Evolutionary conservation across 2,797 vertebrate genomes (phyloP), one percentile per base, ranked within the genome.

Genomic region (Acrocephalus scirpaceus): DNA sequence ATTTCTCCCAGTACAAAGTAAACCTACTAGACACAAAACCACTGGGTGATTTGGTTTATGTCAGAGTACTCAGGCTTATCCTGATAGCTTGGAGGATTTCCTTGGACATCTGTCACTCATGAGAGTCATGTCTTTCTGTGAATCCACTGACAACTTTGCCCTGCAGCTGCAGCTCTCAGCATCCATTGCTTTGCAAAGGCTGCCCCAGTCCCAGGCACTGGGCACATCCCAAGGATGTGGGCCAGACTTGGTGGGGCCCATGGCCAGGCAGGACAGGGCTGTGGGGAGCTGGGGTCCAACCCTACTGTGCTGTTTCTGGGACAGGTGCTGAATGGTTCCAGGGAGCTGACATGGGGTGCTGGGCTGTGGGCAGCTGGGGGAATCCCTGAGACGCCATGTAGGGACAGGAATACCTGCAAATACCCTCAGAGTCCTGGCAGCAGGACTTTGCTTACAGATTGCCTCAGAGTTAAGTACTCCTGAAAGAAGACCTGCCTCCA

Each of bases 241-340:
- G 42, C 42, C 42, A 44, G 27, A 2, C 4, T 36, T 4, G 2
- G 6, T 20, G 29, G 19, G 4, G 1, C 3, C 56, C 34, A 22
- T 2, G 15, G 32, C 12, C 13, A 26, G 29, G 14, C 5, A 53
- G 14, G 3, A 26, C 22, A 73, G 20, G 5, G 16, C 20, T 62
- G 13, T 45, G 47, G 12, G 42, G 9, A 70, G 11, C 13, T 54
- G 48, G 16, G 36, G 16, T 40, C 16, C 11, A 40, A 5, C 2
- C 5, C 16, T 71, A 16, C n/a, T 57, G 3, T 0, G 0, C 5
- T 2, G 0, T 18, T 8, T 3, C 25, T 81, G 25, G 11, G 8
- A 7, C 11, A 60, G 13, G 5, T 7, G 15, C 10, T 40, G 44
- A 48, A 48, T 32, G 13, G 22, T 22, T 36, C 16, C 0, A 0